Base-by-base conservation (phyloP, 2,113 vertebrate genomes). In the Pleuronectes platessa region DNA sequence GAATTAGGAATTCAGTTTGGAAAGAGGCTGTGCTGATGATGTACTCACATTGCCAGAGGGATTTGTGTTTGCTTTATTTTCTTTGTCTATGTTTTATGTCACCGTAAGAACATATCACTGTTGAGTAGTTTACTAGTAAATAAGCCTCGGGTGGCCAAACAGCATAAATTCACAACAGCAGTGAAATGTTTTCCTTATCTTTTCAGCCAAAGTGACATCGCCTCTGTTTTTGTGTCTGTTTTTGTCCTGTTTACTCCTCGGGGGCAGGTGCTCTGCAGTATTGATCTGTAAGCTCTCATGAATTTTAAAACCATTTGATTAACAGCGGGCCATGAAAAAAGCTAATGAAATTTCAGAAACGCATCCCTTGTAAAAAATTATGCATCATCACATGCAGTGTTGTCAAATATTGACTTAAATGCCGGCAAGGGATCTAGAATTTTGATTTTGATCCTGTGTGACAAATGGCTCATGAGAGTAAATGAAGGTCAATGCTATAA, bases 371-470 rank as follows among this genome's bases (percentile, higher is more conserved):
- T 55, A 65, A 79, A 71, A 75, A 75, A 70, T 20, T n/a, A 79
- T 74, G 60, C 67, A 68, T 78, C 76, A 35, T 65, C 51, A n/a
- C 61, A 60, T 74, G 68, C 54, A 59, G 70, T 47, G 23, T 74
- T 83, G 62, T 88, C 84, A 88, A 81, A 86, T 89, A 91, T 90
- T 81, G 88, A 89, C 71, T 85, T 47, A 78, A 90, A 85, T 73
- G 66, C 68, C 79, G 81, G 62, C 71, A 31, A 76, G 58, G 79
- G 66, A 80, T 65, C 4, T 37, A 13, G 37, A 82, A 76, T 84
- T 83, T 66, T 35, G 45, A 84, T 90, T 85, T 54, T 80, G 63
- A 82, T 67, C 11, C 35, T 0, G 45, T 61, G 14, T 67, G 82
- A 71, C 78, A 74, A 72, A 76, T 21, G 13, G 42, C 56, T 79